Evolutionary conservation across 1,140 invertebrate species (phyloP).

Genomic region (Apocrypta bakeri): DNA sequence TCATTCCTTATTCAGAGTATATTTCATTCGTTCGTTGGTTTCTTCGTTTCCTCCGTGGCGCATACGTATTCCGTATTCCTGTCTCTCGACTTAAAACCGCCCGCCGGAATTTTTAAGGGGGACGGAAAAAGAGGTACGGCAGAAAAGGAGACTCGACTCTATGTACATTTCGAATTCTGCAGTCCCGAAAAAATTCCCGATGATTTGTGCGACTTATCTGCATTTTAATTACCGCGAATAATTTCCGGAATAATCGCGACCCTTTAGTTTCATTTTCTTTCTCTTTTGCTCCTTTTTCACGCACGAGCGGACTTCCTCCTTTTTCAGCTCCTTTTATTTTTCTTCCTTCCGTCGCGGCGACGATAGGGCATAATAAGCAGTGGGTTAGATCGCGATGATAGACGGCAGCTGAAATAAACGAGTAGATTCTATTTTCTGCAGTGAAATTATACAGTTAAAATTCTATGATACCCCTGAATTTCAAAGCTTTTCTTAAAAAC

Average conservation of each 20-base stretch:
- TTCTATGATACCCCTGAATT: background rate
- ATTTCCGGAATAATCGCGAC: slow-evolving; percentile 67
- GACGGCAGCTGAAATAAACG: slow-evolving; percentile 1
- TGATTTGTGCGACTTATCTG: slow-evolving; percentile 72
- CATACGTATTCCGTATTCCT: slow-evolving; percentile 59
- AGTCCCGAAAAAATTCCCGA: slow-evolving; percentile 60
- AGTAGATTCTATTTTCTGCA: background rate
- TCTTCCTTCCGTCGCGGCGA: slow-evolving; percentile 53
- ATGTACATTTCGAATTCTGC: slow-evolving; percentile 9
- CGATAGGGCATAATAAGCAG: background rate
- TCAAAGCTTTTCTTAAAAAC: background rate
- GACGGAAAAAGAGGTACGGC: slow-evolving; percentile 36
- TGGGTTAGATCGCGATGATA: background rate
- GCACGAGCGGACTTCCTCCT: slow-evolving; percentile 55
- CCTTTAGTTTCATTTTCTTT: slow-evolving; percentile 18
- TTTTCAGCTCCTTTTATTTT: slow-evolving; percentile 55
- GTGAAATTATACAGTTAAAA: background rate
- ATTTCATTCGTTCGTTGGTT: slow-evolving; percentile 65
- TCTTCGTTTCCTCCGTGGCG: slow-evolving; percentile 58
- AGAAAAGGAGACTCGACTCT: slow-evolving; percentile 6
- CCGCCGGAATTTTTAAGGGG: slow-evolving; percentile 57
- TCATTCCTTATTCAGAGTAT: slow-evolving; percentile 69
- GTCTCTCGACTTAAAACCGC: slow-evolving; percentile 52
- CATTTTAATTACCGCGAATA: slow-evolving; percentile 73
- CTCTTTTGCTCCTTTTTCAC: slow-evolving; percentile 47